These are phyloP conservation scores for Dinocampus coccinellae DNA, from an alignment of 2,888 invertebrate species.

Conservation along the genomic window DNA sequence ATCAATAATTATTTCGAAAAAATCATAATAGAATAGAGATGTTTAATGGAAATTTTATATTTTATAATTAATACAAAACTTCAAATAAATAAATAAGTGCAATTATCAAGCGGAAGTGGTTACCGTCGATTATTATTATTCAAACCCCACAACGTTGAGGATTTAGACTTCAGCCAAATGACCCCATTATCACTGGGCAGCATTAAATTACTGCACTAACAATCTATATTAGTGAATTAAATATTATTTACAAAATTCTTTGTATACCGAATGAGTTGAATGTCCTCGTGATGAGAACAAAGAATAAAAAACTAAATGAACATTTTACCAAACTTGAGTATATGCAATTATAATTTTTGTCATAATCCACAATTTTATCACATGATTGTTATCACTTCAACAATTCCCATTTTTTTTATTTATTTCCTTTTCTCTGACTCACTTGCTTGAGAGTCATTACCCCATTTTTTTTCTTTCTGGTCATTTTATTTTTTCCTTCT, in stretches of 20 bases:
- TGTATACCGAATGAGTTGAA: not conserved
- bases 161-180: slow-evolving; percentile 15
- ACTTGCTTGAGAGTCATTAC: too few species aligned
- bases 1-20: too few species aligned
- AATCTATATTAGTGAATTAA: slow-evolving; percentile 18
- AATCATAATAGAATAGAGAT: too few species aligned
- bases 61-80: not conserved
- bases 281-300: not conserved
- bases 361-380: too few species aligned
- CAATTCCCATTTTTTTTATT: too few species aligned
- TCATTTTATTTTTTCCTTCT: too few species aligned
- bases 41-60: too few species aligned
- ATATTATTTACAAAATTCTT: not conserved
- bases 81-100: slow-evolving; percentile 9
- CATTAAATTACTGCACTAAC: slow-evolving; percentile 12
- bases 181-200: slow-evolving; percentile 19
- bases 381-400: too few species aligned
- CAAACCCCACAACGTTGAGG: slow-evolving; percentile 2
- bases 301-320: not conserved
- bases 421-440: too few species aligned
- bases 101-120: not conserved
- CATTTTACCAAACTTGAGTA: too few species aligned
- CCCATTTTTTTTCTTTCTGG: too few species aligned
- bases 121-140: slow-evolving; percentile 6
- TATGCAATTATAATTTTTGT: too few species aligned